Percentiles rank a stretch among this genome's conserved stretches.
Conservation (phyloP, 2,113 vertebrate genomes). For the Plecotus auritus region DNA sequence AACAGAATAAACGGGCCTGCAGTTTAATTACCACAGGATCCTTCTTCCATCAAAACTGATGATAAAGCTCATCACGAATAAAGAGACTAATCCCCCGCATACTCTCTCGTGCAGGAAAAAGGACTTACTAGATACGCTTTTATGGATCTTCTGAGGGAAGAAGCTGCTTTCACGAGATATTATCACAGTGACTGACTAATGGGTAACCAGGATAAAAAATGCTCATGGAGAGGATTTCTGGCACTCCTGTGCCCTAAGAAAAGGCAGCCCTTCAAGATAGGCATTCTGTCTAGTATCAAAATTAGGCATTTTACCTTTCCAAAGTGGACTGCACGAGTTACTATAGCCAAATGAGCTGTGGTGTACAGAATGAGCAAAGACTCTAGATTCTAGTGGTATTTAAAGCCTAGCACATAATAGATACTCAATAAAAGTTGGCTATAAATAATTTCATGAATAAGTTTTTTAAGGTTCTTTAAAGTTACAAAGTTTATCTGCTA, state of each 20-base stretch:
- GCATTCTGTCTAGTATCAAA: background rate
- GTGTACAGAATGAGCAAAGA: background rate
- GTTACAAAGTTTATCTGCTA: background rate
- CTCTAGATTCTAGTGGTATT: background rate
- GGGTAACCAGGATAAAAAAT: background rate
- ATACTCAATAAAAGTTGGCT: background rate
- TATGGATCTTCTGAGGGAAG: background rate
- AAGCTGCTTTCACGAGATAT: background rate
- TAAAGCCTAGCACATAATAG: background rate
- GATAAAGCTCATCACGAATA: constrained; percentile 37
- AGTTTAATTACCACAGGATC: constrained; percentile 52
- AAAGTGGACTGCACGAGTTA: background rate
- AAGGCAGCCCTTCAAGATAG: background rate
- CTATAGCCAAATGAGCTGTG: background rate
- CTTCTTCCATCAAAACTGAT: constrained; percentile 45
- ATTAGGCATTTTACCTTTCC: background rate
- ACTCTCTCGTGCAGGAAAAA: background rate
- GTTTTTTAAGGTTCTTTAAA: background rate
- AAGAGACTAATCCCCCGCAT: background rate
- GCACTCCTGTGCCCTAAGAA: background rate
- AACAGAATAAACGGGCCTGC: constrained; percentile 21
- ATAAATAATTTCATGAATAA: background rate
- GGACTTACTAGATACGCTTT: constrained; percentile 2
- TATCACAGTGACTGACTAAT: background rate
- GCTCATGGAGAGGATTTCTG: background rate